Base-by-base conservation (phyloP, 2,888 invertebrate species). In the Bunonema sp. region DNA sequence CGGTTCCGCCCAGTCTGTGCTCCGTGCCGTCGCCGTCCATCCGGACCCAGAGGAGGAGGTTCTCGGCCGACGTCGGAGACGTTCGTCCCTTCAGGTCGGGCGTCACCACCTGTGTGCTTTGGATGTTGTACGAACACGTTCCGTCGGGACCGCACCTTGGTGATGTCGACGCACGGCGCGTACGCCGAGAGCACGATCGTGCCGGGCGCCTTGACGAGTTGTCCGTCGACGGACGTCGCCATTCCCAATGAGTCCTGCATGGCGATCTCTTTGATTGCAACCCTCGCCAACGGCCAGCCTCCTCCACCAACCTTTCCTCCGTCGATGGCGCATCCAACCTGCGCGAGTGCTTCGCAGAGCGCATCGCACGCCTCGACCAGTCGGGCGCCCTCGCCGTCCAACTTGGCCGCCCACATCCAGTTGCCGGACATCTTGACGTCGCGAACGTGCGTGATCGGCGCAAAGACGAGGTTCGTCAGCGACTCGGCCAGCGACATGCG, bases 361-460 rank as follows among this genome's bases (percentile, higher is more conserved):
- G 87, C 84, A 29, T 74, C 73, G 65, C 91, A 91, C 0, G 93
- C 86, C 46, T 80, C 80, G 48, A 80, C 82, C 21, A 97, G 74
- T 15, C 80, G 79, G 2, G 84, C 84, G 1, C 91, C 93, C 70
- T 89, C 91, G 0, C 82, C 84, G 0, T 82, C 81, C 16, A 87
- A 74, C 73, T 93, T 93, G 10, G 91, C 93, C 0, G 88, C 82
- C 93, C 93, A 97, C 97, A 97, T 97, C 93, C 93, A 97, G 72
- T 97, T 97, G n/a, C 86, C 93, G 30, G 87, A 88, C 70, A 91
- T 91, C 72, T 93, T 97, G 1, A 93, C 81, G 71, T 97, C 93
- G 71, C 81, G 34, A 20, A 50, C 50, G 43, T 59, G 54, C 2
- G 72, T 68, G 44, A 80, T 76, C 29, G 70, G 72, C n/a, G 79